A percentile compares a stretch with the other conserved stretches of the same genome.
Evolutionary conservation across 2,888 invertebrate genomes (phyloP).

Genomic region (Alentia gelatinosa): DNA sequence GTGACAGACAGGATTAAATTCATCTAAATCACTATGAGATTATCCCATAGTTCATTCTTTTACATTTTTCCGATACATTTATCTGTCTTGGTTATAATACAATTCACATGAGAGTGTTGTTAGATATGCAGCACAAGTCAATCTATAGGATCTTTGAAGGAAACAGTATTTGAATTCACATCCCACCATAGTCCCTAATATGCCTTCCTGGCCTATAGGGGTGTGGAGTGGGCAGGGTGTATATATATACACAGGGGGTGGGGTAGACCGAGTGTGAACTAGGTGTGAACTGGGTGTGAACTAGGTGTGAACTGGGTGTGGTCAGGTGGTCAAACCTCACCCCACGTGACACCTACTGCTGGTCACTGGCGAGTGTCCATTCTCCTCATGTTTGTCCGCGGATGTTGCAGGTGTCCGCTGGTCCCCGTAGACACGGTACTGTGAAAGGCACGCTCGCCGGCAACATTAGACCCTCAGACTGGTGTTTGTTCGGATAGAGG

Average conservation of each 20-base stretch:
- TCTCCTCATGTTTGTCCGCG: not conserved
- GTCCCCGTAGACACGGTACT: not conserved
- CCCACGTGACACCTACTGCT: not conserved
- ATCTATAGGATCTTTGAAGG: no score
- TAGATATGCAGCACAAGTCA: no score
- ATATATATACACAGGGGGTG: not conserved
- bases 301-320: not conserved
- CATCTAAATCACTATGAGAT: no score
- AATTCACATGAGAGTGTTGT: no score
- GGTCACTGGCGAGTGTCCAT: not conserved
- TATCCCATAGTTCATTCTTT: no score
- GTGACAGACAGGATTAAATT: no score
- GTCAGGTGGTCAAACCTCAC: no score
- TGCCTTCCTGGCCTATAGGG: no score
- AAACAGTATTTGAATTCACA: no score
- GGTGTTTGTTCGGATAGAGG: not conserved
- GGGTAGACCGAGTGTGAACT: not conserved
- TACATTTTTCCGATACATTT: no score
- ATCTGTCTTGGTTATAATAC: no score
- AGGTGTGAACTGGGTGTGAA: not conserved
- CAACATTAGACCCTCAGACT: not conserved
- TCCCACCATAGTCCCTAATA: no score
- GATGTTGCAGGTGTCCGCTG: not conserved
- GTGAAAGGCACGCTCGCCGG: not conserved
- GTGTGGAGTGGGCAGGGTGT: not conserved